phyloP scores from a whole-genome alignment of 2,797 vertebrate species.

The Coregonus suidteri region DNA sequence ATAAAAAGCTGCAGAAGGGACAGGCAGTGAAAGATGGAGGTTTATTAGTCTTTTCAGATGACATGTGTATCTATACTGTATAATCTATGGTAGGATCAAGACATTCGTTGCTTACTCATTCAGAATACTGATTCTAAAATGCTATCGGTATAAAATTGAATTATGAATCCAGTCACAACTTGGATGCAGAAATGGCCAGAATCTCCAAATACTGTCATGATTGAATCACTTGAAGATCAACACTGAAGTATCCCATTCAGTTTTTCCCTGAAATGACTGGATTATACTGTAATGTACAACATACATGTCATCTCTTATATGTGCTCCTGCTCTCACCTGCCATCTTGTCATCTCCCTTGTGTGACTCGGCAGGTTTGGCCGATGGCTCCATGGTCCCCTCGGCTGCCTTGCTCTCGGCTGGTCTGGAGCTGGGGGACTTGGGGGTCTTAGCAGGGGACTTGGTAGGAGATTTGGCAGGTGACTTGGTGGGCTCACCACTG shows the following conservation, averaged over 20 bases:
- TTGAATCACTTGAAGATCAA: too few species aligned
- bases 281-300: neutral
- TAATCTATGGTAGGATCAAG: neutral
- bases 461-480: conserved; percentile 73
- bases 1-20: too few species aligned
- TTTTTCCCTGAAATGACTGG: neutral
- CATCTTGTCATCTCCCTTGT: conserved; percentile 86
- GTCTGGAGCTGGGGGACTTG: conserved; percentile 72
- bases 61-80: too few species aligned
- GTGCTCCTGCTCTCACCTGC: conserved; percentile 73
- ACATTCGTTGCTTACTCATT: neutral
- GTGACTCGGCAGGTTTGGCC: conserved; percentile 75
- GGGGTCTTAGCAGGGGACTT: conserved; percentile 70
- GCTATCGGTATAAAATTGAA: neutral
- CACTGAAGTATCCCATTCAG: too few species aligned
- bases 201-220: too few species aligned
- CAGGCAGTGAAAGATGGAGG: neutral
- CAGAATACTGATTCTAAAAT: neutral
- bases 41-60: too few species aligned
- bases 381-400: conserved; percentile 59
- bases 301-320: neutral
- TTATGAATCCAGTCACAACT: neutral
- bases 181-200: too few species aligned
- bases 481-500: conserved; percentile 73
- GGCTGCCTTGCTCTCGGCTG: conserved; percentile 54